Conservation (phyloP, 2,797 vertebrate species). For the Rousettus madagascariensis region DNA sequence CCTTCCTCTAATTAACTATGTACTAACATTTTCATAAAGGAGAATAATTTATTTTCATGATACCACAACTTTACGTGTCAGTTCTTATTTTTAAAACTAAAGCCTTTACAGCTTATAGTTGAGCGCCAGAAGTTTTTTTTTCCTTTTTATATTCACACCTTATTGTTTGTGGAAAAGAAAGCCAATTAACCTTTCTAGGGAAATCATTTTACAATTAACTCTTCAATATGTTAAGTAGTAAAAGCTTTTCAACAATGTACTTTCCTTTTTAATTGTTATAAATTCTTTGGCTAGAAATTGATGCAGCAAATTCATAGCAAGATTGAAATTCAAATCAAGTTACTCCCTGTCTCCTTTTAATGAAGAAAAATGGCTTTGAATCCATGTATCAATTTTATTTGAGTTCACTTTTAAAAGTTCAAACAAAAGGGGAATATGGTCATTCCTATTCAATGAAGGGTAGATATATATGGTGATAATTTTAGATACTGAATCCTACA, state of each 20-base stretch:
- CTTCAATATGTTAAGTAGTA: conserved; percentile 2
- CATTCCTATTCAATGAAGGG: neutral
- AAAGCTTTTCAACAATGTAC: conserved; percentile 10
- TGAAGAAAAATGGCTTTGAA: conserved; percentile 38
- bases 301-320: conserved; percentile 17
- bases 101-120: neutral
- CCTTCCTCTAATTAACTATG: neutral
- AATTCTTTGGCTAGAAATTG: conserved; percentile 21
- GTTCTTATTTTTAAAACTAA: conserved; percentile 29
- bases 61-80: neutral
- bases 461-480: neutral
- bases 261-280: conserved; percentile 41
- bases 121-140: neutral
- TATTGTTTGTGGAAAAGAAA: conserved; percentile 3
- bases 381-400: neutral
- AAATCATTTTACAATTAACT: conserved; percentile 34
- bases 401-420: neutral
- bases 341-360: neutral
- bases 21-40: neutral
- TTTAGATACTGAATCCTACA: neutral
- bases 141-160: neutral
- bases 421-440: neutral
- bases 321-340: conserved; percentile 8
- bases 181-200: conserved; percentile 38
- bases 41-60: conserved; percentile 19